Percentiles rank a stretch among this genome's conserved stretches.
phyloP scores from a whole-genome alignment of 2,888 invertebrate species.

The Dilophus febrilis region DNA sequence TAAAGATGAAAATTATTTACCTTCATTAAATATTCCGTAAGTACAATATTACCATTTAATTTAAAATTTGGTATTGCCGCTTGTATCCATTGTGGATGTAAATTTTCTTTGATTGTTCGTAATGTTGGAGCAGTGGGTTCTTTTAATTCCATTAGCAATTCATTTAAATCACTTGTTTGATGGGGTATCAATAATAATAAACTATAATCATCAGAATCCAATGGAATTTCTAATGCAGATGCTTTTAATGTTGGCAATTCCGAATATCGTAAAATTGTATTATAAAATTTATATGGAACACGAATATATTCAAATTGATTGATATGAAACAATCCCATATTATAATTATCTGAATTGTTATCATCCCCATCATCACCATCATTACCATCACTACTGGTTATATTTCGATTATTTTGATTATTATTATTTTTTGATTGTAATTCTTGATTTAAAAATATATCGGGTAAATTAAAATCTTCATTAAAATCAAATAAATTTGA shows the following conservation, averaged over 20 bases:
- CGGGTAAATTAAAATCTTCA: too few relatives aligned
- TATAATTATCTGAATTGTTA: constrained; percentile 22
- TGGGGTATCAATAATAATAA: constrained; percentile 55
- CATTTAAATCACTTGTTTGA: constrained; percentile 43
- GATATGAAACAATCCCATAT: constrained; percentile 27
- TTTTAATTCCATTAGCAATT: constrained; percentile 44
- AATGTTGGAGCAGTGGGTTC: constrained; percentile 39
- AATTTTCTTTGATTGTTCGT: constrained; percentile 45
- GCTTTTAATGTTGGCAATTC: constrained; percentile 55
- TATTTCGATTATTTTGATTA: not conserved
- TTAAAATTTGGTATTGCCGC: constrained; percentile 67
- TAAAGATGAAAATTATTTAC: constrained; percentile 11
- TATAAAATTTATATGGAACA: constrained; percentile 56
- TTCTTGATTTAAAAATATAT: too few relatives aligned
- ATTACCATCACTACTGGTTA: too few relatives aligned
- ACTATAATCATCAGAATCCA: constrained; percentile 66
- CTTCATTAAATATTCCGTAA: constrained; percentile 70
- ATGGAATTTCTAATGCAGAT: constrained; percentile 54
- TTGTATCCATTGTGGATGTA: constrained; percentile 52
- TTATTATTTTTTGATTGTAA: not conserved
- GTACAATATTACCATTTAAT: constrained; percentile 57
- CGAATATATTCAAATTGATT: constrained; percentile 33
- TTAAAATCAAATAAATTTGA: too few relatives aligned
- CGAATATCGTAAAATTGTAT: constrained; percentile 57
- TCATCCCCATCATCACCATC: too few relatives aligned